Conservation (phyloP, 2,888 invertebrate species). For the Pyrochroa serraticornis region DNA sequence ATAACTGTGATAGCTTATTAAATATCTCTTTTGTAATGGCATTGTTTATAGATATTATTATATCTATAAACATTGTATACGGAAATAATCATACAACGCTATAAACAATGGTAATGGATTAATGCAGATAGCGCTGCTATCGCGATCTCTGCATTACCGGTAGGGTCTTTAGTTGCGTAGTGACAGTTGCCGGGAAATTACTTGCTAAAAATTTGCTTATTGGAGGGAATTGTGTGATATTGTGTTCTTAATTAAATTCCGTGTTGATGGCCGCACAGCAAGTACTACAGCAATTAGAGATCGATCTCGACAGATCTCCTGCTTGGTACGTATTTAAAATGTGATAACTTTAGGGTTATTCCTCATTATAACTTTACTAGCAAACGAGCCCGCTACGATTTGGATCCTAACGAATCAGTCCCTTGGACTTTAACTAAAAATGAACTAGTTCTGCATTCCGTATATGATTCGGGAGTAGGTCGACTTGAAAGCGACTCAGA, state of each 20-base stretch:
- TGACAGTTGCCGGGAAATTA: no score
- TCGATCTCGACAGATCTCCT: slow-evolving; percentile 48
- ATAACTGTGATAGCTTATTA: no score
- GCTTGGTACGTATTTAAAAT: slow-evolving; percentile 42
- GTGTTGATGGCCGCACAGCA: slow-evolving; percentile 36
- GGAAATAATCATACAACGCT: no score
- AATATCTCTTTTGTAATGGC: no score
- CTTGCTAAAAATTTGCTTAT: no score
- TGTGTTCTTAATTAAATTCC: background rate
- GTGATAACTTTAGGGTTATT: slow-evolving; percentile 7
- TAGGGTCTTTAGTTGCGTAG: no score
- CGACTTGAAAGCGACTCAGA: slow-evolving; percentile 59
- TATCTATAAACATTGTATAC: no score
- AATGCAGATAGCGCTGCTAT: no score
- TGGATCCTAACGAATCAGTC: slow-evolving; percentile 32
- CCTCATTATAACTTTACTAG: slow-evolving; percentile 37
- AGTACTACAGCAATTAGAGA: slow-evolving; percentile 45
- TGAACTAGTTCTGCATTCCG: slow-evolving; percentile 58
- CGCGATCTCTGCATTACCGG: no score
- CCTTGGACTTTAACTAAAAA: slow-evolving; percentile 50
- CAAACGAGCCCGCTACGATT: slow-evolving; percentile 52
- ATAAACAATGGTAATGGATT: no score
- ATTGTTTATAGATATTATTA: no score
- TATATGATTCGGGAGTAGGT: slow-evolving; percentile 67
- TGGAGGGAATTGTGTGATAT: background rate